Evolutionary conservation across 2,888 invertebrate species (phyloP).

Genomic region (Meta bourneti): DNA sequence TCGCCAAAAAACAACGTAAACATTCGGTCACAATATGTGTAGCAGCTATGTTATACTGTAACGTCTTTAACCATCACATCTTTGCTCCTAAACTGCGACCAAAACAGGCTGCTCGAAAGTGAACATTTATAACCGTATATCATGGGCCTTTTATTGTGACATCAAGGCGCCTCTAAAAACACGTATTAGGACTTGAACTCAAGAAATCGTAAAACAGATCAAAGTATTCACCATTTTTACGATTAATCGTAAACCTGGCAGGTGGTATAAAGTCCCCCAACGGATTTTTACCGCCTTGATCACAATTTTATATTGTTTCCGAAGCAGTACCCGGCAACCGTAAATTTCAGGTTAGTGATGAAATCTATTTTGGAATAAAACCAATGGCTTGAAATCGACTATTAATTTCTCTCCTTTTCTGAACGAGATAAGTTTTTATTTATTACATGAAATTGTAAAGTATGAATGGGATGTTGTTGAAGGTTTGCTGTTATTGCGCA

Average conservation of each 20-base stretch:
- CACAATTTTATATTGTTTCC: conserved; percentile 43
- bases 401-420: conserved; percentile 29
- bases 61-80: not conserved
- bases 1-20: no score
- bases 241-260: conserved; percentile 63
- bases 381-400: conserved; percentile 6
- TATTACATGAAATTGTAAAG: not conserved
- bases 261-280: conserved; percentile 52
- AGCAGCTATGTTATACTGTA: no score
- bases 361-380: conserved; percentile 42
- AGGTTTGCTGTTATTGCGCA: not conserved
- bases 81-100: not conserved
- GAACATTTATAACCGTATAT: conserved; percentile 47
- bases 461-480: not conserved
- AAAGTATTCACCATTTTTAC: conserved; percentile 65
- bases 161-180: conserved; percentile 32
- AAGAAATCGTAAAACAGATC: conserved; percentile 65
- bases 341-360: conserved; percentile 49
- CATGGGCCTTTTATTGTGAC: conserved; percentile 35
- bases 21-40: no score
- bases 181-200: conserved; percentile 45
- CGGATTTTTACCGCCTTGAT: conserved; percentile 38
- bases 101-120: not conserved
- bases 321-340: conserved; percentile 30
- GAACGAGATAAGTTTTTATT: not conserved